Conservation (phyloP, 2,797 vertebrate species). For the Mormyrops attenuatus region DNA sequence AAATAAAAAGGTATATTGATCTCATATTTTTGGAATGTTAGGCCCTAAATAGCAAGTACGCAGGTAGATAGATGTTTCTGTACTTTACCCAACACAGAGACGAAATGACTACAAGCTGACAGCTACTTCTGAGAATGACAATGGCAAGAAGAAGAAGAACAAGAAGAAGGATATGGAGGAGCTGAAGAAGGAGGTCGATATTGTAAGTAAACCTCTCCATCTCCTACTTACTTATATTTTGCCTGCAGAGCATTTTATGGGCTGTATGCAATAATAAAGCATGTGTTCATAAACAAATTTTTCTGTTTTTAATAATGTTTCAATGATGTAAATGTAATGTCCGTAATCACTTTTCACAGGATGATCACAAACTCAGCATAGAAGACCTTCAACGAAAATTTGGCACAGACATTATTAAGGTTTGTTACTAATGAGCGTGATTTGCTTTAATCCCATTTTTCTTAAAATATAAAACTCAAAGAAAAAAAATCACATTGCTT, state of each 20-base stretch:
- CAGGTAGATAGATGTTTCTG: not conserved
- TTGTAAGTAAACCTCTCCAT: constrained; percentile 55
- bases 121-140: constrained; percentile 69
- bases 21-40: not conserved
- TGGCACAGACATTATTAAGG: constrained; percentile 21
- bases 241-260: not conserved
- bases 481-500: not conserved
- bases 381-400: constrained; percentile 23
- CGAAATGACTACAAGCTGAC: constrained; percentile 66
- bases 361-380: constrained; percentile 22
- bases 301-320: not conserved
- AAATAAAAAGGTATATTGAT: not conserved
- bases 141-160: constrained; percentile 56
- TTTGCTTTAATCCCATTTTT: not conserved
- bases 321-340: not conserved
- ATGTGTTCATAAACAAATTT: not conserved
- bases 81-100: not conserved
- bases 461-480: not conserved
- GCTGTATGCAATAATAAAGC: not conserved
- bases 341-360: not conserved
- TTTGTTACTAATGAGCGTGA: not conserved
- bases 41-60: not conserved
- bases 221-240: not conserved
- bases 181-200: constrained; percentile 66
- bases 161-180: constrained; percentile 72